phyloP scores from a whole-genome alignment of 2,888 invertebrate genomes.

The Drosophila percnosoma region DNA sequence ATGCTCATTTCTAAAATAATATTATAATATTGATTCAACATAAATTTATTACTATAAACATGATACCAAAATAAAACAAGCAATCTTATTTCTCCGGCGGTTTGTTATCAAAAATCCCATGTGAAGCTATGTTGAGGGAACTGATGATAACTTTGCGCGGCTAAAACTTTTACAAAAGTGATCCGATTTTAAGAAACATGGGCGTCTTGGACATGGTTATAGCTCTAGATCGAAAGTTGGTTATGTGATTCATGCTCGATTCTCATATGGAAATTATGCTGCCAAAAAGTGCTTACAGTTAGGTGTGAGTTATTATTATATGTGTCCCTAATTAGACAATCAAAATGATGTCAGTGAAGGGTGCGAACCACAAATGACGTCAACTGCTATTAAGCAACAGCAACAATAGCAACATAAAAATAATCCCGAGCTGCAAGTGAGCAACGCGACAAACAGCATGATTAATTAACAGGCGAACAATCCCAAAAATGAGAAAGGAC shows the following conservation, averaged over 20 bases:
- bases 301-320: slow-evolving; percentile 1
- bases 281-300: background rate
- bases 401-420: slow-evolving; percentile 30
- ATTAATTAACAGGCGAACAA: slow-evolving; percentile 65
- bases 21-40: background rate
- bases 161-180: background rate
- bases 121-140: background rate
- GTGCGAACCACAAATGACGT: slow-evolving; percentile 48
- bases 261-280: background rate
- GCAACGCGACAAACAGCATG: slow-evolving; percentile 60
- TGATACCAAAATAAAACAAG: background rate
- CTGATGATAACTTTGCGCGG: background rate
- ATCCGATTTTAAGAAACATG: too few species aligned
- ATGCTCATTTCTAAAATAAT: background rate
- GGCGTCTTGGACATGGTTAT: background rate
- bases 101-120: background rate
- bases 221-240: background rate
- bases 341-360: slow-evolving; percentile 50
- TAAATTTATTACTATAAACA: background rate
- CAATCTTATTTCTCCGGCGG: background rate
- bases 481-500: slow-evolving; percentile 31
- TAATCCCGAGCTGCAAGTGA: slow-evolving; percentile 64
- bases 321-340: slow-evolving; percentile 26
- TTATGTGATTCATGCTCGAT: background rate
- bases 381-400: slow-evolving; percentile 39